phyloP scores from a whole-genome alignment of 1,140 invertebrate genomes.

The Cherax quadricarinatus region DNA sequence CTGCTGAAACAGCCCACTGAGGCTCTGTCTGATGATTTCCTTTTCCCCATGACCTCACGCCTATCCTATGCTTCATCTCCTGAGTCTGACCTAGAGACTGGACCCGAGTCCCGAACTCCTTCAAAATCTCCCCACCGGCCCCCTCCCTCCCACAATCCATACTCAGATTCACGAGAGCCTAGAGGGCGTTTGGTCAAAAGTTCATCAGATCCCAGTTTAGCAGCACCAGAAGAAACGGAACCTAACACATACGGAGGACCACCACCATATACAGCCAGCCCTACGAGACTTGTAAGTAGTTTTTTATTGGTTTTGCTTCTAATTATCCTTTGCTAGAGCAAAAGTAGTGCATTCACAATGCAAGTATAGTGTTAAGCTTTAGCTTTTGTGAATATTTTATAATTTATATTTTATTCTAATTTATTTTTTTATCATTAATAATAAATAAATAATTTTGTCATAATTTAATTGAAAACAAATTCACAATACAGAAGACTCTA shows the following conservation, averaged over 20 bases:
- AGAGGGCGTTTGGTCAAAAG: constrained; percentile 85
- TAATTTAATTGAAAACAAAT: neutral
- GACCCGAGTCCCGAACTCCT: constrained; percentile 78
- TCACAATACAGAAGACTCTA: constrained; percentile 24
- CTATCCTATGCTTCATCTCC: constrained; percentile 96
- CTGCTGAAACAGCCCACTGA: constrained; percentile 77
- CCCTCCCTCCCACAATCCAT: constrained; percentile 63
- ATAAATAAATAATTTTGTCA: neutral
- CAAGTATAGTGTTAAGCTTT: neutral
- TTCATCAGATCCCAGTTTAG: constrained; percentile 89
- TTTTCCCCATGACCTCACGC: constrained; percentile 97
- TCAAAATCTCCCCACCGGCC: constrained; percentile 78
- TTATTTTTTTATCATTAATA: neutral
- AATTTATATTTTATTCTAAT: neutral
- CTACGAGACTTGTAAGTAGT: constrained; percentile 75
- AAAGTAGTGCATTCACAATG: neutral
- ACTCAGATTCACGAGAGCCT: constrained; percentile 71
- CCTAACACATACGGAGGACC: constrained; percentile 82
- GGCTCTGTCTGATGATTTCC: constrained; percentile 87
- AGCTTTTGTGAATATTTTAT: neutral
- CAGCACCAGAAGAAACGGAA: constrained; percentile 82
- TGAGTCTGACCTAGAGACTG: constrained; percentile 87
- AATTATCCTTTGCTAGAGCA: neutral
- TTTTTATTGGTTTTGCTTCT: neutral
- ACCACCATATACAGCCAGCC: constrained; percentile 83